Evolutionary conservation across 1,140 invertebrate species (phyloP), one percentile per base, ranked within the genome.

Genomic region (Nylanderia fulva): DNA sequence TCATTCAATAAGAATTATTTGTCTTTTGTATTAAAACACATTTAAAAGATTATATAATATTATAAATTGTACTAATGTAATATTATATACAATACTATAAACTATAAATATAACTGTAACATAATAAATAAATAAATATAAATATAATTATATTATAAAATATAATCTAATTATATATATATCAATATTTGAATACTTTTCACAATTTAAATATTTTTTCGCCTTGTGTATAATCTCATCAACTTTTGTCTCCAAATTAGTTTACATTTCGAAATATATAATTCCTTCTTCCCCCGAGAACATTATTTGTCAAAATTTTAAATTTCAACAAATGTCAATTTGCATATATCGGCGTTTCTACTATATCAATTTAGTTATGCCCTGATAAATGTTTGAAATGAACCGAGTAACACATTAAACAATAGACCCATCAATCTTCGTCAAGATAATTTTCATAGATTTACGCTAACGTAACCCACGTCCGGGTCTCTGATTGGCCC

Each of bases 381-480:
- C 5, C 21, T 24, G 21, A 52, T 13, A 15, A 18, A 24, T 15
- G 24, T 52, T 33, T 69, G 1, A 33, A 33, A n/a, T 27, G 6
- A 7, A 72, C 21, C 29, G 33, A 48, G 15, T 24, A 72, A 18
- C 48, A 18, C n/a, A n/a, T n/a, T 72, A 56, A 33, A 36, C 69
- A 58, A 24, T n/a, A 27, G 39, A 61, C 6, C 61, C 61, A n/a
- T 42, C 48, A 24, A 21, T 72, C 24, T 1, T 15, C 4, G n/a
- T 58, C n/a, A 7, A 58, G 52, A 24, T 72, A 39, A 54, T 71
- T 68, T 24, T 27, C n/a, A 48, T 71, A 36, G n/a, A 72, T 56
- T 72, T 72, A 54, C 13, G 18, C 1, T 5, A n/a, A 1, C 8
- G 5, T 9, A n/a, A 61, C 3, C 8, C 15, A 24, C 21, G 3